A percentile compares a stretch with the other conserved stretches of the same genome.
Evolutionary conservation across 2,797 vertebrate genomes (phyloP).

Genomic region (Muscicapa striata): DNA sequence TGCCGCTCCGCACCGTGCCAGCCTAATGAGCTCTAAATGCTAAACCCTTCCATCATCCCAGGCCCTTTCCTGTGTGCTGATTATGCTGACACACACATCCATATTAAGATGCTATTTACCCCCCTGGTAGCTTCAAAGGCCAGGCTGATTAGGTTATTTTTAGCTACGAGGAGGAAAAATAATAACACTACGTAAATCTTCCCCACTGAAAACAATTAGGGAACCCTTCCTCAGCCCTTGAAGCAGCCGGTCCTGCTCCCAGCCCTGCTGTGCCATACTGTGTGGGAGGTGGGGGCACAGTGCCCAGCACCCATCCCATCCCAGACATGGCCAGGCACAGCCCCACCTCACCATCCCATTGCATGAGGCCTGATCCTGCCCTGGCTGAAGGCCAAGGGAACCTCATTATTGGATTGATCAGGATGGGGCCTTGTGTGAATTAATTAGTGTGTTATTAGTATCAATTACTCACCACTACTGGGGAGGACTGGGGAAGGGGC

Average conservation of each 20-base stretch:
- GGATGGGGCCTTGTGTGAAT: constrained; percentile 38
- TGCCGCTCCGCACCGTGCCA: not conserved
- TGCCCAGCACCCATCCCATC: not conserved
- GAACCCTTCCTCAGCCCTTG: not conserved
- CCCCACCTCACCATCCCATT: not conserved
- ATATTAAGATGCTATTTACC: constrained; percentile 68
- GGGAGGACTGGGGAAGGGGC: constrained; percentile 49
- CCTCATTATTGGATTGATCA: constrained; percentile 7
- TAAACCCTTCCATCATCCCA: constrained; percentile 53
- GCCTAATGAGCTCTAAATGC: constrained; percentile 68
- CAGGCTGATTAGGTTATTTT: constrained; percentile 71
- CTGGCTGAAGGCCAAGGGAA: constrained; percentile 10
- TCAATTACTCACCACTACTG: constrained; percentile 56
- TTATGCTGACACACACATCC: constrained; percentile 67
- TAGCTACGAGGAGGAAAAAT: constrained; percentile 28
- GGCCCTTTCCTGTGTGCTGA: constrained; percentile 37
- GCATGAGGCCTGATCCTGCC: not conserved
- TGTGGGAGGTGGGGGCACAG: accelerated
- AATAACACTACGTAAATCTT: constrained; percentile 3
- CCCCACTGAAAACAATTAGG: constrained; percentile 16
- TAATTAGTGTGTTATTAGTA: constrained; percentile 59
- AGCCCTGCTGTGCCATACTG: not conserved
- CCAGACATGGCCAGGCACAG: not conserved
- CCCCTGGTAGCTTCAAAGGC: constrained; percentile 54
- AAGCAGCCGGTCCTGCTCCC: not conserved